Conservation (phyloP, 2,797 vertebrate genomes). For the Heliangelus exortis region DNA sequence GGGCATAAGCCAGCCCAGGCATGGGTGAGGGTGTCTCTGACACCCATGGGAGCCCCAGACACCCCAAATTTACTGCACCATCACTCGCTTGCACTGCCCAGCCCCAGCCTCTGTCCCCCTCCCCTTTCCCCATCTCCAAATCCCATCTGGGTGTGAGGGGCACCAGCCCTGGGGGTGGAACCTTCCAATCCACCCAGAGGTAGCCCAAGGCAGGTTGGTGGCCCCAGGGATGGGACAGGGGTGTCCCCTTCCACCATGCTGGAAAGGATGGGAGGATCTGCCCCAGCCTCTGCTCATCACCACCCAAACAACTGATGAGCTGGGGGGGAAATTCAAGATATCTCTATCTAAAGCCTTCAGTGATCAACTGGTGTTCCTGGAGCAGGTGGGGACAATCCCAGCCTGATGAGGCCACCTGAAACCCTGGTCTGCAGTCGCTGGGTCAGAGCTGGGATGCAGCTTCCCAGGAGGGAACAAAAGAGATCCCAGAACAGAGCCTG, state of each 20-base stretch:
- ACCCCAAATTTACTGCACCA: too few species aligned
- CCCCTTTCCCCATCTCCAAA: fast-evolving
- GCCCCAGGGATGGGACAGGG: neutral
- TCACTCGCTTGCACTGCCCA: too few species aligned
- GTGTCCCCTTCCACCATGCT: fast-evolving
- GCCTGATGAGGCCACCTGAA: neutral
- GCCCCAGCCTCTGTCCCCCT: neutral
- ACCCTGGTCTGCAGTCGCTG: neutral
- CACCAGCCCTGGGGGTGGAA: neutral
- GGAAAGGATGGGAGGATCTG: neutral
- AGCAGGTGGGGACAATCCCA: fast-evolving
- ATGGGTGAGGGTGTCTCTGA: neutral
- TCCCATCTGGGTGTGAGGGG: neutral
- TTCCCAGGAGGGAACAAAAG: neutral
- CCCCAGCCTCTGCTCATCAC: fast-evolving
- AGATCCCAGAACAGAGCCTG: fast-evolving
- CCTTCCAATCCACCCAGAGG: neutral
- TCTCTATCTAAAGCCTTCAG: neutral
- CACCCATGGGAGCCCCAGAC: too few species aligned
- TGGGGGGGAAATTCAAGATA: neutral
- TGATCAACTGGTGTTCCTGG: neutral
- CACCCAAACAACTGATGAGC: neutral
- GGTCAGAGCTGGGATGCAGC: fast-evolving
- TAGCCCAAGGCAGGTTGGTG: neutral
- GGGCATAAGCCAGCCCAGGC: neutral